Base-by-base conservation (phyloP, 1,140 invertebrate genomes). In the Antheraea pernyi region DNA sequence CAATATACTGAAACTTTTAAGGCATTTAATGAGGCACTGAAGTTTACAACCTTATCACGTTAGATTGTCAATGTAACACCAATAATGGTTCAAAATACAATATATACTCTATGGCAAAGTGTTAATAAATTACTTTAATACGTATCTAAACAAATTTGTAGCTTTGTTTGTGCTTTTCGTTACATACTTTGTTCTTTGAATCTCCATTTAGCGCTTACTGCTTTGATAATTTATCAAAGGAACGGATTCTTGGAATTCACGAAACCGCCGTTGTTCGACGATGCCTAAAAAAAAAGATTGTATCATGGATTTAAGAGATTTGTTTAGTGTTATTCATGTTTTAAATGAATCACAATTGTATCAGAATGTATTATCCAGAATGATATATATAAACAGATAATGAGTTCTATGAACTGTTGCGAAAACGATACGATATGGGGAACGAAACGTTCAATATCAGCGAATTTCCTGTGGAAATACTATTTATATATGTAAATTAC, bases 201-300 rank as follows among this genome's bases (percentile, higher is more conserved):
- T 73, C 74, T 64, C 75, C 70, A 69, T 71, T 75, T 70, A 67
- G 72, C 70, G 72, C 71, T 71, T 58, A 68, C 65, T 68, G 69
- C 63, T 64, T 62, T 59, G 58, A 39, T 58, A 19, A 68, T 48
- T 61, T 71, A 82, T 91, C 84, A 91, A 66, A 91, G 88, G 72
- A 91, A 91, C 58, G 89, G 89, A 79, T 91, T 91, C 71, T 91
- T 91, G 4, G 88, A 88, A 78, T 89, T 91, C 7, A 84, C 69
- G 76, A 82, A 83, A 37, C 77, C 75, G 63, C 84, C 84, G 72
- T 89, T 88, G 77, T 88, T 91, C 68, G 75, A 66, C n/a, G 86
- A 65, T 3, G 84, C 82, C 89, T 91, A 76, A 69, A 91, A 86
- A 53, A 78, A 72, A 69, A 30, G 66, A 68, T 67, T 73, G 60